These are phyloP conservation scores for Pandemis corylana DNA, from an alignment of 2,888 invertebrate species.

Conservation along the genomic window DNA sequence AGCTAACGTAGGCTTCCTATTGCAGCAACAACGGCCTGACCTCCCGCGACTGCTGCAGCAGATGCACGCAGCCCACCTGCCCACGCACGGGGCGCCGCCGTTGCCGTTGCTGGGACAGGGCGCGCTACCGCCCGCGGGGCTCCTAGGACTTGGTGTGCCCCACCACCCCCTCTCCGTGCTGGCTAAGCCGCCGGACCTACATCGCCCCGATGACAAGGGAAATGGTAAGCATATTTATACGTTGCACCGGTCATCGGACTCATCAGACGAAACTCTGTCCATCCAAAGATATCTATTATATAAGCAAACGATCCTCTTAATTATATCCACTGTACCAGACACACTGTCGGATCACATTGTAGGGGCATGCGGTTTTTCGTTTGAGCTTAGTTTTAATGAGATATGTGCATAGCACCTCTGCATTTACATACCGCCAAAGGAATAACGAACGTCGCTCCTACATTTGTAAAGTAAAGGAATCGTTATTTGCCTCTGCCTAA, in stretches of 20 bases:
- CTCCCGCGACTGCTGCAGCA: constrained; percentile 94
- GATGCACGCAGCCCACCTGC: constrained; percentile 95
- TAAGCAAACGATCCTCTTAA: background rate
- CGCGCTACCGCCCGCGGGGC: constrained; percentile 83
- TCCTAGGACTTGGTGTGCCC: constrained; percentile 88
- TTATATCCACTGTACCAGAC: background rate
- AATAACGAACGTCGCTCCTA: no score
- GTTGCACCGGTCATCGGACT: background rate
- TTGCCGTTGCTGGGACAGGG: constrained; percentile 84
- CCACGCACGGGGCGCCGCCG: constrained; percentile 90
- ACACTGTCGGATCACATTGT: no score
- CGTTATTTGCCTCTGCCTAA: no score
- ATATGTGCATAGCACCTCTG: no score
- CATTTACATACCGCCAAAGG: no score
- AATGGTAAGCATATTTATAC: constrained; percentile 85
- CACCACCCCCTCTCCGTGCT: constrained; percentile 91
- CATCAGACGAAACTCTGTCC: no score
- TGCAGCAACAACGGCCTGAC: constrained; percentile 94
- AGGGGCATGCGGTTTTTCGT: no score
- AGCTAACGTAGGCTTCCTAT: constrained; percentile 46
- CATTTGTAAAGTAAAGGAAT: no score
- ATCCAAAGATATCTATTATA: no score
- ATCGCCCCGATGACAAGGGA: constrained; percentile 90
- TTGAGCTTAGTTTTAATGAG: no score
- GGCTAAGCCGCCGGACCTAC: constrained; percentile 91